A percentile compares a stretch with the other conserved stretches of the same genome.
phyloP scores from a whole-genome alignment of 2,797 vertebrate species.

The Lacerta agilis region DNA sequence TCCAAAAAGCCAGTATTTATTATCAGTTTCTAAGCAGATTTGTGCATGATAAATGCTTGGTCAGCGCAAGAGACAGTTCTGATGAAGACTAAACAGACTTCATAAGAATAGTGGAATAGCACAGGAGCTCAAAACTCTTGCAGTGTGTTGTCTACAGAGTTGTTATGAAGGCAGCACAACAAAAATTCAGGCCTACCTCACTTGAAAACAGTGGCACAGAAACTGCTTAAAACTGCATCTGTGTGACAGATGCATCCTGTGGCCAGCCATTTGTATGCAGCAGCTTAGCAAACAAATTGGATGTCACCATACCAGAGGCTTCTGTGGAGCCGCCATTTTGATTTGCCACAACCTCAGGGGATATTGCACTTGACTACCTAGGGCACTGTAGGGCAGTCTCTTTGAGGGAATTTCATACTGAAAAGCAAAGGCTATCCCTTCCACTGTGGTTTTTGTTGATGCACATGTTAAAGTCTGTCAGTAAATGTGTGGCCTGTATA shows the following conservation, averaged over 20 bases:
- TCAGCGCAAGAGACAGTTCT: not conserved
- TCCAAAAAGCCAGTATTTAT: not conserved
- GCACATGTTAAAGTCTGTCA: not conserved
- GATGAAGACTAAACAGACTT: not conserved
- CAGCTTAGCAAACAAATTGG: not conserved
- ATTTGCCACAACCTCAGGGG: not conserved
- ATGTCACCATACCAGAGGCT: not conserved
- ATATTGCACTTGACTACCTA: not conserved
- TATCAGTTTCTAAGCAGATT: constrained; percentile 1
- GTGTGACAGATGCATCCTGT: not conserved
- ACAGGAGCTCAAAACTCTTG: not conserved
- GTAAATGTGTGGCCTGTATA: not conserved
- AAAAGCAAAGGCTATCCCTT: not conserved
- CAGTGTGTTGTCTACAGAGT: not conserved
- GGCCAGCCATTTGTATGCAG: not conserved
- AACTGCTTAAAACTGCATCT: not conserved
- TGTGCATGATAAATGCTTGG: rapidly evolving
- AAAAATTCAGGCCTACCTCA: not conserved
- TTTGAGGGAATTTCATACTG: not conserved
- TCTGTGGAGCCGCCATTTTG: not conserved
- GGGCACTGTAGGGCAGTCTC: not conserved
- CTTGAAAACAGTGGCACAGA: not conserved
- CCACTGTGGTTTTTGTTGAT: not conserved
- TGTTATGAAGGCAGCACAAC: not conserved
- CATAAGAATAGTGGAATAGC: not conserved